These are phyloP conservation scores for Diloba caeruleocephala DNA, from an alignment of 2,888 invertebrate genomes.

Conservation along the genomic window DNA sequence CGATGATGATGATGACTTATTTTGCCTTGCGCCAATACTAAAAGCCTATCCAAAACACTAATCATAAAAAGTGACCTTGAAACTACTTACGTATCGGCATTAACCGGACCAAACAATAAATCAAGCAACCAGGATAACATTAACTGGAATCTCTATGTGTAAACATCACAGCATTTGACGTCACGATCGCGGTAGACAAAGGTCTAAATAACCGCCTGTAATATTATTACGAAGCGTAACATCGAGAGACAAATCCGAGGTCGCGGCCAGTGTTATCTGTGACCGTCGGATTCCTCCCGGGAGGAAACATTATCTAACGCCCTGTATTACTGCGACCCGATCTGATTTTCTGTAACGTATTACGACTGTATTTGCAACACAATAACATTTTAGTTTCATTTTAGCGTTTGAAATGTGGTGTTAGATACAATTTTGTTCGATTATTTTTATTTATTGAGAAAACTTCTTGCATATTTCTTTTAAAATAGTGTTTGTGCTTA, in stretches of 20 bases:
- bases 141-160: conserved; percentile 47
- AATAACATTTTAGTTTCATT: conserved; percentile 70
- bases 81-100: conserved; percentile 4
- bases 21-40: too few species aligned
- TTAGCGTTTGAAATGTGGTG: conserved; percentile 51
- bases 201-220: conserved; percentile 58
- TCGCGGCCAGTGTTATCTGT: conserved; percentile 68
- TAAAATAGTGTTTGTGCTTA: too few species aligned
- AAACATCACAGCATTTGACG: conserved; percentile 50
- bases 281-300: conserved; percentile 66
- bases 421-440: conserved; percentile 40
- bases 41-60: too few species aligned
- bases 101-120: conserved; percentile 17
- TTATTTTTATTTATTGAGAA: conserved; percentile 1
- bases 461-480: too few species aligned
- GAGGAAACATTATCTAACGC: conserved; percentile 76
- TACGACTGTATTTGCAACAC: conserved; percentile 69
- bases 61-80: conserved; percentile 1
- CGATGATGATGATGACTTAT: too few species aligned
- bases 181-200: conserved; percentile 50
- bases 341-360: conserved; percentile 70
- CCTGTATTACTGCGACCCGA: conserved; percentile 70
- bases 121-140: conserved; percentile 33
- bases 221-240: conserved; percentile 63
- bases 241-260: conserved; percentile 75